phyloP scores from a whole-genome alignment of 2,797 vertebrate species.

The Gobio occitaniae region DNA sequence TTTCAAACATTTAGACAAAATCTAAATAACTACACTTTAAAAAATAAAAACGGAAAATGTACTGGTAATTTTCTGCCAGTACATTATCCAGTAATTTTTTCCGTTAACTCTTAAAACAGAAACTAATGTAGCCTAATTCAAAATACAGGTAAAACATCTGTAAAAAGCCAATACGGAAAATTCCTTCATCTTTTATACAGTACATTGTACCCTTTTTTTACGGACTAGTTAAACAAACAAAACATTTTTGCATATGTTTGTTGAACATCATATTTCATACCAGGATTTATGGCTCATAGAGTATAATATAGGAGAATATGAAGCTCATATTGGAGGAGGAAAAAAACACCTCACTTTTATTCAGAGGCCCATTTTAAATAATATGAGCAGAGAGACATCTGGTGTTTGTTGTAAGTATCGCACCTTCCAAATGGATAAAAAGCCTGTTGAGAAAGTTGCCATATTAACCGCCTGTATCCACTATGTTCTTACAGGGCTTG shows the following conservation, averaged over 20 bases:
- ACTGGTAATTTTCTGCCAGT: no score
- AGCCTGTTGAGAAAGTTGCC: neutral
- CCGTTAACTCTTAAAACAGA: no score
- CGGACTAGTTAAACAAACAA: neutral
- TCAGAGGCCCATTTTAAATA: neutral
- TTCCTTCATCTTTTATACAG: no score
- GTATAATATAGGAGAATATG: neutral
- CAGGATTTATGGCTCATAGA: neutral
- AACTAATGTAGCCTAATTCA: no score
- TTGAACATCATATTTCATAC: neutral
- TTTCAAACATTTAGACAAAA: neutral
- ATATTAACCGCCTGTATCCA: conserved; percentile 19
- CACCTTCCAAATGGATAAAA: neutral
- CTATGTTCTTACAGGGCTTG: neutral
- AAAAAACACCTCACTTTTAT: neutral
- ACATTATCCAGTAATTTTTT: no score
- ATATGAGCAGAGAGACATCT: conserved; percentile 32
- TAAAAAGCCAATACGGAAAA: no score
- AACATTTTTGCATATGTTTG: neutral
- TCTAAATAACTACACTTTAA: neutral
- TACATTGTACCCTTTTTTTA: no score
- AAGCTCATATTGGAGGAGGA: neutral
- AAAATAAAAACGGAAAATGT: no score
- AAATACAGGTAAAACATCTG: no score
- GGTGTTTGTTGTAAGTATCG: conserved; percentile 29